Base-by-base conservation (phyloP, 2,888 invertebrate species). In the Nephrotoma flavescens region DNA sequence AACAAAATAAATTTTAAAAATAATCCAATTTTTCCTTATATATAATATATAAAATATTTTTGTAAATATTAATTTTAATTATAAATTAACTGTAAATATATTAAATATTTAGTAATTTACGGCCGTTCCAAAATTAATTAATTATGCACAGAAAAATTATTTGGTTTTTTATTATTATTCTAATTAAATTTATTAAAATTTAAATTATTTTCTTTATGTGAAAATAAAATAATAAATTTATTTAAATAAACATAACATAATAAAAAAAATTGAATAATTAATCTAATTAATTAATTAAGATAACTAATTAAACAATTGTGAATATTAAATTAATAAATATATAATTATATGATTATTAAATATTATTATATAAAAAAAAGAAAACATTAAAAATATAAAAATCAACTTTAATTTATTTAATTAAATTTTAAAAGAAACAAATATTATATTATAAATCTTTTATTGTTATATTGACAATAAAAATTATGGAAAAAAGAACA, bases 101-200 rank as follows among this genome's bases (percentile, higher is more conserved):
- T 31, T 41, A 31, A 31, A 7, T 31, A 44, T 42, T 15, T 42
- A 45, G 44, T 44, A 85, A 44, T 85, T 45, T 15, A 85, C 85
- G 45, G 85, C 85, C 85, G 85, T 85, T 85, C 85, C 85, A 85
- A 85, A 85, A 85, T 44, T 84, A 84, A 84, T 71, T 71, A 71
- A 71, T 71, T 71, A 31, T 31, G 6, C 7, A 71, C 31, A 31
- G 19, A 71, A 71, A 71, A 71, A 71, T 71, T 71, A 71, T 71
- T 71, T 71, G 71, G 7, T 71, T 71, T 71, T 71, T 71, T 71
- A 31, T 0, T 31, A 31, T 3, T 31, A 31, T 52, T 52, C 15
- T 52, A 52, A 52, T 52, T 7, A 52, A 52, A 52, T 52, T 15
- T 52, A 15, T 31, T 31, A 31, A 71, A 71, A 71, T 9, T 2